Evolutionary conservation across 2,113 vertebrate species (phyloP).

Genomic region (Boleophthalmus pectinirostris): DNA sequence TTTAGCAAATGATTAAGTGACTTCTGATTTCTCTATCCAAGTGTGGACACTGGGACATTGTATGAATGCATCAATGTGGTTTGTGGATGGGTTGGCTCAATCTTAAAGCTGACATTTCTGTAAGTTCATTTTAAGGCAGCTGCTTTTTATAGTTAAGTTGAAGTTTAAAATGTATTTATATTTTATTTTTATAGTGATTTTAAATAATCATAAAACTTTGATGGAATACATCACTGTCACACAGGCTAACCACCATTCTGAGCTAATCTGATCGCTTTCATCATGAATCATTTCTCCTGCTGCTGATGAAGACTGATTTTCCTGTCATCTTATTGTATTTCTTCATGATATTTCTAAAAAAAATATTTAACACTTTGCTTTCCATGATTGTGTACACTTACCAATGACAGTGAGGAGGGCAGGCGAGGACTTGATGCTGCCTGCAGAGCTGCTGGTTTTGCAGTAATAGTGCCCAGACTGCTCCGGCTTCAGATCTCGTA

Average conservation of each 20-base stretch:
- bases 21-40: constrained; percentile 15
- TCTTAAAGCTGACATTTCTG: constrained; percentile 31
- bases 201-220: constrained; percentile 32
- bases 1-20: constrained; percentile 30
- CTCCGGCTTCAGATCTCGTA: constrained; percentile 72
- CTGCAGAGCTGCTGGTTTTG: constrained; percentile 85
- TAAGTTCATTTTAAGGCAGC: constrained; percentile 37
- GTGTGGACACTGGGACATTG: constrained; percentile 49
- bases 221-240: constrained; percentile 42
- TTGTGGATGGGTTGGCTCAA: constrained; percentile 48
- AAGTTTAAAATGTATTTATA: constrained; percentile 25
- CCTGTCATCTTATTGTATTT: not conserved
- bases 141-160: constrained; percentile 30
- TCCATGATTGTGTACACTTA: constrained; percentile 60
- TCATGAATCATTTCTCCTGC: constrained; percentile 29
- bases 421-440: constrained; percentile 81
- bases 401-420: constrained; percentile 84
- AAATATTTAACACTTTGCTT: not conserved
- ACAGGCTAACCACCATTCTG: constrained; percentile 29
- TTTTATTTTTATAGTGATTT: constrained; percentile 56
- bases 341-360: not conserved
- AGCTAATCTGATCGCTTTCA: constrained; percentile 30
- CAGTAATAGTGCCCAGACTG: constrained; percentile 89
- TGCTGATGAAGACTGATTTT: constrained; percentile 38
- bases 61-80: constrained; percentile 43